A percentile compares a stretch with the other conserved stretches of the same genome.
phyloP scores from a whole-genome alignment of 2,888 invertebrate genomes.

The Sialis fuliginosa region DNA sequence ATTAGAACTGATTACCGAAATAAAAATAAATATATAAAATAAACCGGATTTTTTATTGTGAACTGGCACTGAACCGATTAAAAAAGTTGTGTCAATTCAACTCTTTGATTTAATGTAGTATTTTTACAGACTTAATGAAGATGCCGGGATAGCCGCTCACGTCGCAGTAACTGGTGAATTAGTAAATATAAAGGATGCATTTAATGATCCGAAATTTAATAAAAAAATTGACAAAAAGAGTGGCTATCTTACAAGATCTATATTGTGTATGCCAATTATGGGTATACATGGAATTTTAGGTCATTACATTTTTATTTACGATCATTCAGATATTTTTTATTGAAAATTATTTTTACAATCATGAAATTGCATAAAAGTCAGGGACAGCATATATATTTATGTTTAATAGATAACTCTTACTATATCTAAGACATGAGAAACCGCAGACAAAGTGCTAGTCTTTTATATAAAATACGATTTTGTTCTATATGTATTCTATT shows the following conservation, averaged over 20 bases:
- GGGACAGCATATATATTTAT: neutral
- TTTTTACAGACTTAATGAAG: constrained; percentile 24
- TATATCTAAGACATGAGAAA: too few relatives aligned
- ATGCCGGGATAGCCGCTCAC: constrained; percentile 31
- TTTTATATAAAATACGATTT: too few relatives aligned
- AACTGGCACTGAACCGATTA: too few relatives aligned
- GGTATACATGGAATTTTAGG: constrained; percentile 32
- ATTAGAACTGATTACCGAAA: too few relatives aligned
- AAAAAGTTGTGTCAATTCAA: too few relatives aligned
- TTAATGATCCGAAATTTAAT: constrained; percentile 32
- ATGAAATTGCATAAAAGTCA: neutral
- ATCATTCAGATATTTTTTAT: constrained; percentile 12
- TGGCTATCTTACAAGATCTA: constrained; percentile 34
- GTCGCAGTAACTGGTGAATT: constrained; percentile 30
- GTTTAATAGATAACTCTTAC: neutral
- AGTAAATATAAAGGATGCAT: constrained; percentile 35
- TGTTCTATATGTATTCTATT: too few relatives aligned
- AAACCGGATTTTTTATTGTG: too few relatives aligned
- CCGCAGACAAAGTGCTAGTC: too few relatives aligned
- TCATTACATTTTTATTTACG: constrained; percentile 12
- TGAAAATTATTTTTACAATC: too few relatives aligned
- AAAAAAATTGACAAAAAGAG: constrained; percentile 34
- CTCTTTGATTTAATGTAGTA: neutral
- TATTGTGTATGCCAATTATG: constrained; percentile 33
- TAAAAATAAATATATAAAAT: too few relatives aligned